Evolutionary conservation across 1,140 invertebrate genomes (phyloP).

Genomic region (Euschistus heros): DNA sequence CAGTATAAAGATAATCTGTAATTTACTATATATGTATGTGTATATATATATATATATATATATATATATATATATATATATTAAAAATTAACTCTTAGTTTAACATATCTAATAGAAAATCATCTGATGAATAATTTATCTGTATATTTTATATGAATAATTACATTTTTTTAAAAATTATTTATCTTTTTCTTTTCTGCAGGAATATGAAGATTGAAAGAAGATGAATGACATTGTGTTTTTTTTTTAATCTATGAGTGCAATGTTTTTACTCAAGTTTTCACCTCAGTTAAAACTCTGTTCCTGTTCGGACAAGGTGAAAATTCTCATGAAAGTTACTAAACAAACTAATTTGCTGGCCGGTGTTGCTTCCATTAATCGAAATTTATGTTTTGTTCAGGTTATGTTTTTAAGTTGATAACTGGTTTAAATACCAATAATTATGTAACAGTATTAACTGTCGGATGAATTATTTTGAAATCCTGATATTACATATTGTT

Average conservation of each 20-base stretch:
- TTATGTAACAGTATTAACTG: background rate
- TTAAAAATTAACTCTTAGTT: background rate
- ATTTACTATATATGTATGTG: no score
- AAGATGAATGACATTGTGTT: background rate
- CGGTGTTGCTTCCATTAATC: background rate
- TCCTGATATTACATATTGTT: background rate
- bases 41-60: no score
- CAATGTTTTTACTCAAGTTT: background rate
- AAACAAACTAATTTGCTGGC: background rate
- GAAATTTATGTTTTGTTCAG: background rate
- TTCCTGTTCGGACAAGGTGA: background rate
- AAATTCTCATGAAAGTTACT: background rate
- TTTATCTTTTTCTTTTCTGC: background rate
- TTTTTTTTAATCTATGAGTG: background rate
- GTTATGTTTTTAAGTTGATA: no score
- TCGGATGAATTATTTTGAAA: background rate
- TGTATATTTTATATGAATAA: background rate
- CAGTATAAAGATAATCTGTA: no score
- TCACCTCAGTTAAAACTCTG: background rate
- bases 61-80: no score
- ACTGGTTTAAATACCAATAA: background rate
- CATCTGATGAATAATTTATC: background rate
- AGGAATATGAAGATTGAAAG: conserved; percentile 12
- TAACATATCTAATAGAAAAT: background rate
- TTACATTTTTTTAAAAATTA: background rate